phyloP scores from a whole-genome alignment of 2,113 vertebrate genomes.

The Pterophyllum scalare region DNA sequence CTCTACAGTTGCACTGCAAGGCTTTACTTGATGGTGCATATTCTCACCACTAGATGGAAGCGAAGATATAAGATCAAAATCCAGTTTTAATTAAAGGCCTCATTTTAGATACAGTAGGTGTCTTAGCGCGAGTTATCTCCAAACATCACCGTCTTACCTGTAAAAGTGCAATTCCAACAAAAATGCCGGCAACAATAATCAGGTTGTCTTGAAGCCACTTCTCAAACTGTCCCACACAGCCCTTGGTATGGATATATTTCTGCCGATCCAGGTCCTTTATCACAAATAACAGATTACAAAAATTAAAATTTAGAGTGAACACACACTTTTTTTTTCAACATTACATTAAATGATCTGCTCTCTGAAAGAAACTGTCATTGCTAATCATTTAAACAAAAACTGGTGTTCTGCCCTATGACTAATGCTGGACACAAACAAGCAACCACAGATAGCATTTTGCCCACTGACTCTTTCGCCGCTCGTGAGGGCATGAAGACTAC shows the following conservation, averaged over 20 bases:
- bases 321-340: neutral
- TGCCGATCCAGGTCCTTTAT: slow-evolving; percentile 87
- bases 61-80: slow-evolving; percentile 39
- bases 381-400: slow-evolving; percentile 3
- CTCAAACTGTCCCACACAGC: slow-evolving; percentile 93
- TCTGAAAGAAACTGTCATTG: neutral
- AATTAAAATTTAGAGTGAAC: neutral
- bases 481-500: slow-evolving; percentile 7
- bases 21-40: neutral
- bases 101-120: neutral
- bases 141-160: slow-evolving; percentile 79
- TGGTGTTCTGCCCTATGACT: slow-evolving; percentile 43
- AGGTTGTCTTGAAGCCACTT: slow-evolving; percentile 94
- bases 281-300: neutral
- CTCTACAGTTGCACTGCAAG: neutral
- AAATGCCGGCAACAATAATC: slow-evolving; percentile 87
- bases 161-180: slow-evolving; percentile 89
- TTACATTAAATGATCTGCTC: neutral
- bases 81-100: neutral
- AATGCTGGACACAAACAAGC: slow-evolving; percentile 27
- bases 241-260: slow-evolving; percentile 89
- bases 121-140: neutral
- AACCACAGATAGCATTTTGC: slow-evolving; percentile 11
- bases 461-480: neutral
- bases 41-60: slow-evolving; percentile 71